Evolutionary conservation across 2,113 vertebrate genomes (phyloP), one percentile per base, ranked within the genome.

Genomic region (Marcusenius ussheri): DNA sequence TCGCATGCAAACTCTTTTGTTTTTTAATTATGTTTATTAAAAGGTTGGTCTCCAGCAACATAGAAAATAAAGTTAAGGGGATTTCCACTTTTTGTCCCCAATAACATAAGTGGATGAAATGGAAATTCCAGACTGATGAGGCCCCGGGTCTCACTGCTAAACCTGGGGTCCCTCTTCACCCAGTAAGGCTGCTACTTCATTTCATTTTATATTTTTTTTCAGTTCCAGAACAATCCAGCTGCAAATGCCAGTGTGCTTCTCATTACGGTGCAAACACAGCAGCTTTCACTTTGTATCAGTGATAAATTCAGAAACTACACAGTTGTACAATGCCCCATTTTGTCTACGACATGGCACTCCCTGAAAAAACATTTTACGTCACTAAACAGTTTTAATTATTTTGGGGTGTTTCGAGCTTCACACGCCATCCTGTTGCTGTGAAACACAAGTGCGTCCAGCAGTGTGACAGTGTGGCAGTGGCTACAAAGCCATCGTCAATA

Each of bases 181-280:
- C 83, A 46, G 21, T 47, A 11, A 84, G 45, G 15, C 6, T 27
- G 39, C 15, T 13, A 84, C 10, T 24, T 84, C 7, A 80, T 42
- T 83, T 47, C 17, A 47, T 46, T 45, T 47, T 7, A 83, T 83
- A 42, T 39, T 24, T 84, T 47, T 84, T 84, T 9, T 9, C 19
- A 46, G 21, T 47, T 84, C 74, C 35, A 42, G 31, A 90, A 87
- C 66, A 77, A 88, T 49, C 58, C 70, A 88, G 74, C 74, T n/a
- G 15, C 15, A 10, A 87, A 90, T 47, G 53, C 87, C 70, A 53
- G 85, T 85, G 51, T 51, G 87, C 77, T 89, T 91, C 86, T 90
- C 90, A 88, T 88, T 90, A 91, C 77, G 53, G 58, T 39, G 3
- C 9, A 90, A 80, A 80, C 39, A 42, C 31, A 80, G 89, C 80